Evolutionary conservation across 2,797 vertebrate genomes (phyloP).

Genomic region (Champsocephalus gunnari): DNA sequence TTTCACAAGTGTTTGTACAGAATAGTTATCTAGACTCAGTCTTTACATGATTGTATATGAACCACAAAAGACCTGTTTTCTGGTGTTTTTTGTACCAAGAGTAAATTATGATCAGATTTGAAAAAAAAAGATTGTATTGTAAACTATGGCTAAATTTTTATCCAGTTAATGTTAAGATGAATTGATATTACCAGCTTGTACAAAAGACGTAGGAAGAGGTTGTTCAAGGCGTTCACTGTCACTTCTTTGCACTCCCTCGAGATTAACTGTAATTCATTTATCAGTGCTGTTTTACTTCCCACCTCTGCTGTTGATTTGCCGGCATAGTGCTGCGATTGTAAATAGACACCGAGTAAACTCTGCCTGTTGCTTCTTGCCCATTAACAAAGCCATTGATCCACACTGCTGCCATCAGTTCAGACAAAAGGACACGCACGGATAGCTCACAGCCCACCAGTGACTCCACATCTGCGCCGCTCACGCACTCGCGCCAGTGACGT

Average conservation of each 20-base stretch:
- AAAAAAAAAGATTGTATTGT: slow-evolving; percentile 94
- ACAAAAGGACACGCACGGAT: slow-evolving; percentile 51
- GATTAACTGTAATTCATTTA: slow-evolving; percentile 65
- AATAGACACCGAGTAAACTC: slow-evolving; percentile 71
- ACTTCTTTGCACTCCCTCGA: slow-evolving; percentile 91
- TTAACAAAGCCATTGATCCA: slow-evolving; percentile 74
- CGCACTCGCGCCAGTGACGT: slow-evolving; percentile 29
- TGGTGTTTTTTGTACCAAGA: slow-evolving; percentile 96
- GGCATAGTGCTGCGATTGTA: slow-evolving; percentile 72
- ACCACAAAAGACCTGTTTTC: slow-evolving; percentile 96
- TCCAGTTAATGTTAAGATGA: slow-evolving; percentile 88
- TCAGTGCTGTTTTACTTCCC: slow-evolving; percentile 61
- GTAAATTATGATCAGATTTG: slow-evolving; percentile 91
- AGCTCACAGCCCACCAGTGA: slow-evolving; percentile 50
- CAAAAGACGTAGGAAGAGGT: slow-evolving; percentile 89
- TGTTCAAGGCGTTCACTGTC: slow-evolving; percentile 93
- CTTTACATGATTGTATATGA: slow-evolving; percentile 99
- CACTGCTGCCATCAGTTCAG: slow-evolving; percentile 68
- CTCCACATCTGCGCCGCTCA: slow-evolving; percentile 60
- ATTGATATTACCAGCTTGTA: slow-evolving; percentile 93
- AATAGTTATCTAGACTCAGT: slow-evolving; percentile 94
- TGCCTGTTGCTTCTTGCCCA: slow-evolving; percentile 70
- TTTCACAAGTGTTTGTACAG: slow-evolving; percentile 94
- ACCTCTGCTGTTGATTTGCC: slow-evolving; percentile 49
- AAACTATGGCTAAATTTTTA: slow-evolving; percentile 96